Conservation (phyloP, 2,113 vertebrate species). For the Anseranas semipalmata region DNA sequence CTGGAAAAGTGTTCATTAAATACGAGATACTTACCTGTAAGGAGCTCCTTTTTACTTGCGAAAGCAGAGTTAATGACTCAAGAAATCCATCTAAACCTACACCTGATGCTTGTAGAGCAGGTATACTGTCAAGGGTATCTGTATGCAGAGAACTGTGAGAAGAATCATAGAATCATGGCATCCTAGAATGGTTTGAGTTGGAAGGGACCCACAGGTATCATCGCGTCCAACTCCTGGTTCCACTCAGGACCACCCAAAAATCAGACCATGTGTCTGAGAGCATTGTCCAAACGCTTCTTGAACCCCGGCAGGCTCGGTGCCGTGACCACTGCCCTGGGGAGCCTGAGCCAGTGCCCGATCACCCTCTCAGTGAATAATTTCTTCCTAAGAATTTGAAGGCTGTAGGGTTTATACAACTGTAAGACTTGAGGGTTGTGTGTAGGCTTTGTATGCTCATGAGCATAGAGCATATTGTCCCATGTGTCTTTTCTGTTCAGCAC, state of each 20-base stretch:
- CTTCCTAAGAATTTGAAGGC: fast-evolving
- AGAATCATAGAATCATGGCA: no score
- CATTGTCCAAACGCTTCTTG: no score
- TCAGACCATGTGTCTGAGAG: no score
- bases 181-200: no score
- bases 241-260: no score
- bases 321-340: no score
- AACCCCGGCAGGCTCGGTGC: no score
- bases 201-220: no score
- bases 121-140: fast-evolving
- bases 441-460: fast-evolving
- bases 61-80: background rate
- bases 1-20: background rate
- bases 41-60: background rate
- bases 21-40: background rate
- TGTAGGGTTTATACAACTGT: fast-evolving
- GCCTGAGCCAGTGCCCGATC: no score
- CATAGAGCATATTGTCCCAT: fast-evolving
- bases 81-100: background rate
- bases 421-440: background rate
- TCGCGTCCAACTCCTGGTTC: no score
- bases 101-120: fast-evolving
- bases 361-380: no score
- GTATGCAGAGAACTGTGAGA: background rate
- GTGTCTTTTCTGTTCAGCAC: background rate